Evolutionary conservation across 2,797 vertebrate species (phyloP), one percentile per base, ranked within the genome.

Genomic region (Sus cebifrons): DNA sequence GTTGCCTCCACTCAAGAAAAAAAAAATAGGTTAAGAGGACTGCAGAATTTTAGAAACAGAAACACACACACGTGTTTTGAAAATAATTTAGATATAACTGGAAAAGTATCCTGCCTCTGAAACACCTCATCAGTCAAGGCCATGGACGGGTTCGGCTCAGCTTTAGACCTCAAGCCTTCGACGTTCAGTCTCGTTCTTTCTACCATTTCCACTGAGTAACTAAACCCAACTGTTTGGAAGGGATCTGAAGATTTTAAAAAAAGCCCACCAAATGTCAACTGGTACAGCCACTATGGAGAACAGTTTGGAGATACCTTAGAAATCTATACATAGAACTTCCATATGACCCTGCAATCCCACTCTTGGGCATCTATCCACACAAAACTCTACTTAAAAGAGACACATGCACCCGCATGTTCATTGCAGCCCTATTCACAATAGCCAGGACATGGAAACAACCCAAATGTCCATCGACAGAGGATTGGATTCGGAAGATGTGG

Each of bases 61-160:
- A 36, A 90, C 56, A 96, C 17, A 62, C 11, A 74, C 6, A 74
- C 0, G 2, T 32, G 3, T 84, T 89, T 90, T 92, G 71, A 91
- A 85, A 95, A 92, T 36, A 95, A 77, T 68, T 85, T 49, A 32
- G 23, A 49, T 74, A 54, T 7, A 91, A 52, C 29, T 58, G 32
- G 23, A 75, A 84, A 94, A 91, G 20, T 73, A 90, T 84, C 89
- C 44, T 95, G 7, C 93, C 18, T 93, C 73, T 77, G 86, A 88
- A 96, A 60, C 15, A 91, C 36, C 15, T 65, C 56, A 40, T 75
- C 85, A 83, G 20, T 79, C 4, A 68, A 93, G 49, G 56, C 32
- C 29, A 65, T 16, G 62, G 29, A 86, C 2, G 90, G n/a, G 49
- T 14, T 91, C 52, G 64, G 56, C 6, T 94, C 36, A 68, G 40